Base-by-base conservation (phyloP, 2,888 invertebrate genomes). In the Nomada lathburiana region DNA sequence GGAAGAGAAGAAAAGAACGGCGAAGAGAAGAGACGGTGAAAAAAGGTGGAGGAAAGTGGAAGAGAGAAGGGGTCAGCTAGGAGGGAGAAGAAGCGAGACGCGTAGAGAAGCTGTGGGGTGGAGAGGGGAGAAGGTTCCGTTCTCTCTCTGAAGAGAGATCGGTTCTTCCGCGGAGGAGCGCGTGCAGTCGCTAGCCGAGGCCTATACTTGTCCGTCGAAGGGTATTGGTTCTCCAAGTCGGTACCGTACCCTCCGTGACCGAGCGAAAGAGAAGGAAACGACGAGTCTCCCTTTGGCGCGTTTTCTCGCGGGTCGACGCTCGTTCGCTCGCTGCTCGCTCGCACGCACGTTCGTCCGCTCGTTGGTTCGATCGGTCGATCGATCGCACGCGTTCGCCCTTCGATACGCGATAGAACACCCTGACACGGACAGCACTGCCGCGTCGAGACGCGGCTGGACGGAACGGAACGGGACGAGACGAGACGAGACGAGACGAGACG, bases 151-250 rank as follows among this genome's bases (percentile, higher is more conserved):
- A 88, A 86, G 88, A 88, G 89, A 90, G 92, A 91, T 91, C 90
- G 89, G 88, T 85, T 91, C 91, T 90, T 92, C 89, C 89, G 90
- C 84, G 88, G 90, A 89, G 86, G 89, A 91, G 90, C 91, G 92
- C 91, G 90, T 91, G 92, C 93, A 93, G 93, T 93, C 92, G 93
- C 92, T 90, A 91, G 91, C 91, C 90, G 92, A 92, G 91, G 91
- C 91, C 92, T 92, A 92, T 92, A 90, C 92, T 92, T 89, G 91
- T 90, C 88, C 90, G 92, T 91, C 91, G 91, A 91, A 91, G 91
- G 92, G 89, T 91, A 91, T 91, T 91, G 91, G 89, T 89, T 87
- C 81, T 81, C 82, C 84, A 79, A 62, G 75, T 79, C 84, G 88
- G 80, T 77, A 81, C 86, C 84, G 68, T 87, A 86, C 82, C 86